These are phyloP conservation scores for Drosophila eohydei DNA, from an alignment of 2,888 invertebrate species.

Conservation along the genomic window DNA sequence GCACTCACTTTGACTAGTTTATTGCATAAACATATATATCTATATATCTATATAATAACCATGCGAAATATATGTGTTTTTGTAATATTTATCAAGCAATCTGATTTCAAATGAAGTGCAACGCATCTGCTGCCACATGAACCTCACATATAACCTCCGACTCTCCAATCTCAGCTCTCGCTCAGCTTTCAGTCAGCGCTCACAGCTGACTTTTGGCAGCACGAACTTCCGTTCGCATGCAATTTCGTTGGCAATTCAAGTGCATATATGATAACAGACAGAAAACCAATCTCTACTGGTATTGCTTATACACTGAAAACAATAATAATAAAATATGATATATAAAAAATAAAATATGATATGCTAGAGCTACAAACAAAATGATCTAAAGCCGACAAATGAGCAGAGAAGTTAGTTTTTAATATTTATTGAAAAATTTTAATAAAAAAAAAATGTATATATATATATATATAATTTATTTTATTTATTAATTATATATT, in stretches of 20 bases:
- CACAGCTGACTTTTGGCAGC: constrained; percentile 29
- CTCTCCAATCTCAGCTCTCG: constrained; percentile 16
- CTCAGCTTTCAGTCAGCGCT: constrained; percentile 13
- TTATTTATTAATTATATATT: no score
- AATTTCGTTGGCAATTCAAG: constrained; percentile 37
- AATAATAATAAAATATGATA: not conserved
- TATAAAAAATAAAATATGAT: no score
- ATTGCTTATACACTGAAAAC: not conserved
- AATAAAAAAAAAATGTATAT: no score
- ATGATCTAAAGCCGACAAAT: no score
- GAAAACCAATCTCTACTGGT: constrained; percentile 36
- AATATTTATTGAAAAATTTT: no score
- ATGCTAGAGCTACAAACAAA: no score
- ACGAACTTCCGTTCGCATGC: constrained; percentile 34
- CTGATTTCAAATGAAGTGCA: constrained; percentile 40
- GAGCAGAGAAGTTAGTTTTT: no score
- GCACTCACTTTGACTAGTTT: constrained; percentile 21
- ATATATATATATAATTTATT: no score
- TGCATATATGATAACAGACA: constrained; percentile 21
- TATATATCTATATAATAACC: not conserved
- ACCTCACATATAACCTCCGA: not conserved
- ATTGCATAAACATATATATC: constrained; percentile 14
- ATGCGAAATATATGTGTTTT: constrained; percentile 3
- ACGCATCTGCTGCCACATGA: constrained; percentile 17
- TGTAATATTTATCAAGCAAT: constrained; percentile 32